Base-by-base conservation (phyloP, 2,888 invertebrate species). In the Sarcophaga subvicina region DNA sequence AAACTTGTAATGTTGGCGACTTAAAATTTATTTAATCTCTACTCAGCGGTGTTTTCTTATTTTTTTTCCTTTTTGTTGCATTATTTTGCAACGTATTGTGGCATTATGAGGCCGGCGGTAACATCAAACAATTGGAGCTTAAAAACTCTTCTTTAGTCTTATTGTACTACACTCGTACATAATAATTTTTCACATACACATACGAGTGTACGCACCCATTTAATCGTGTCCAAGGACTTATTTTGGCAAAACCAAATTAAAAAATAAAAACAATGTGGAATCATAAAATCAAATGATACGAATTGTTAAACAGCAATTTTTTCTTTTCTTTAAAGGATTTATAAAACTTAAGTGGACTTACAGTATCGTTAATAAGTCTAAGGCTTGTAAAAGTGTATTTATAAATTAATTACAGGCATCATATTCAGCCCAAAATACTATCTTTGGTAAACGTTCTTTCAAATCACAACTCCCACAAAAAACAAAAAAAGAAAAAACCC, bases 1-100 rank as follows among this genome's bases (percentile, higher is more conserved):
- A 84, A 88, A 86, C 80, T 85, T 88, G 86, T 83, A 86, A 86
- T 81, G 79, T 86, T 84, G 86, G 88, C 84, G 81, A 86, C 84
- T 85, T 84, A 80, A 88, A 86, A 86, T 88, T 88, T 88, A 88
- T 88, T 88, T 85, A 82, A 88, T 81, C 86, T 84, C 73, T 37
- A 37, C 37, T 37, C 37, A 85, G 82, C 73, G 45, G 17, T 27
- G 20, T n/a, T 83, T 59, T 54, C 54, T 60, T 22, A 45, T 67
- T 59, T n/a, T 66, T 63, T 22, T 22, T 60, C 14, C 10, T 6
- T 64, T 27, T 59, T 69, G 14, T 47, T 63, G 27, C 27, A 63
- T 1, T 49, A 17, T 64, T 20, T 72, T 69, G 69, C 62, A 37
- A 20, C 11, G 11, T 25, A 10, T 71, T 22, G 49, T n/a, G 22